Evolutionary conservation across 2,113 vertebrate species (phyloP), one percentile per base, ranked within the genome.

Genomic region (Machaerirhynchus nigripectus): DNA sequence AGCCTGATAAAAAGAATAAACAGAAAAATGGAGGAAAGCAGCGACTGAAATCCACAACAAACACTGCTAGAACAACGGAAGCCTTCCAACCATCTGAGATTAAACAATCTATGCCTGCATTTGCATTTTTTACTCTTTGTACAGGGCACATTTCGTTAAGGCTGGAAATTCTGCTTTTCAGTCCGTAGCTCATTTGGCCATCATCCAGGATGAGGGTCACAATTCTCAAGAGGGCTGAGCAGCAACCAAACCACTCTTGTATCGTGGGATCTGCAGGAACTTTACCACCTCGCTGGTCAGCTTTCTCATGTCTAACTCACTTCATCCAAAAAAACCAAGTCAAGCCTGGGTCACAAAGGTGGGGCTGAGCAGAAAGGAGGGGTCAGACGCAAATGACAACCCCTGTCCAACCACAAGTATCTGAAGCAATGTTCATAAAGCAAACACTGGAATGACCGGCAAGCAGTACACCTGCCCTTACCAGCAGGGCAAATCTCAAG

Each of bases 1-100:
- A 92, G 49, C 7, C 8, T 84, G 94, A 87, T 78, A 83, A 94
- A 93, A 80, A 70, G 40, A 69, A 76, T 57, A 85, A 94, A 93
- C 47, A 93, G 37, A 87, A 84, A 81, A 82, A 46, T 11, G 5
- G 47, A 83, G 55, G 47, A 93, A 85, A 82, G 53, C 53, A 87
- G 31, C 0, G 0, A 78, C 35, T 52, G 56, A 89, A 92, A 88
- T 85, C 49, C 49, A 21, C 85, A 74, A 79, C 19, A 87, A 85
- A 83, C 24, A 59, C 81, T 88, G 86, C 52, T 74, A 84, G 59
- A 95, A 86, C 52, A 87, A 80, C 6, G 0, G 26, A 61, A 47
- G 56, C 39, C 65, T 69, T 94, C 50, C 52, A 86, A 1, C 15
- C 39, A 37, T 33, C 50, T 61, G 40, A 88, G 37, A 80, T 63